A percentile compares a stretch with the other conserved stretches of the same genome.
phyloP scores from a whole-genome alignment of 2,113 vertebrate genomes.

The Smithornis capensis region DNA sequence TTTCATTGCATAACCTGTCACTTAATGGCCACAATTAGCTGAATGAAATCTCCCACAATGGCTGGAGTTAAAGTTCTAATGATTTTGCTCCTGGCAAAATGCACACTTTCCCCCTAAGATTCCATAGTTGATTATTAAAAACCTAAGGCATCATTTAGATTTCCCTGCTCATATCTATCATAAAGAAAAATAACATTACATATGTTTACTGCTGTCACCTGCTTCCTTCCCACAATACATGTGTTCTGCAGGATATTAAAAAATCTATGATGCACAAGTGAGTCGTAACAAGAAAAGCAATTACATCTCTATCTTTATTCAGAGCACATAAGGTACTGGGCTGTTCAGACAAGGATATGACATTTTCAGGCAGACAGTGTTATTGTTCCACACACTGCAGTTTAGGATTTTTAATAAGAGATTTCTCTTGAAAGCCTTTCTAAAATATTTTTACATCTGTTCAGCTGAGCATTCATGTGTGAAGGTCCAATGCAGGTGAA shows the following conservation, averaged over 20 bases:
- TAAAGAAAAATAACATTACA: constrained; percentile 63
- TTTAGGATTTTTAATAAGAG: constrained; percentile 58
- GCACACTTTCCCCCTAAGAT: neutral
- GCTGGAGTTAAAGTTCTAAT: constrained; percentile 21
- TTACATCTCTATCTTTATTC: constrained; percentile 73
- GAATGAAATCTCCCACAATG: constrained; percentile 3
- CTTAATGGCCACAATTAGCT: constrained; percentile 53
- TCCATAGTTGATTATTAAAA: constrained; percentile 40
- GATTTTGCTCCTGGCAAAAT: constrained; percentile 42
- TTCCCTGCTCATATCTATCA: constrained; percentile 50
- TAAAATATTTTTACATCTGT: constrained; percentile 38
- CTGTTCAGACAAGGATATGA: constrained; percentile 64
- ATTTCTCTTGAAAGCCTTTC: constrained; percentile 36
- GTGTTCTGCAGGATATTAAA: constrained; percentile 75
- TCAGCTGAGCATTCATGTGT: neutral
- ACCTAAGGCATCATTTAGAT: constrained; percentile 18
- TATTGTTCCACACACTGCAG: constrained; percentile 48
- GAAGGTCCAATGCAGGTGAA: neutral
- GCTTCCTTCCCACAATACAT: constrained; percentile 69
- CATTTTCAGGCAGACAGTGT: constrained; percentile 52
- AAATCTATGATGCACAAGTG: constrained; percentile 74
- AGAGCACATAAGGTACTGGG: constrained; percentile 58
- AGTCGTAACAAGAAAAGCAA: constrained; percentile 73
- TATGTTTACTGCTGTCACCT: constrained; percentile 67
- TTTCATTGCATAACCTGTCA: constrained; percentile 40